Evolutionary conservation across 2,113 vertebrate genomes (phyloP), one percentile per base, ranked within the genome.

Genomic region (Rhinoptilus africanus): DNA sequence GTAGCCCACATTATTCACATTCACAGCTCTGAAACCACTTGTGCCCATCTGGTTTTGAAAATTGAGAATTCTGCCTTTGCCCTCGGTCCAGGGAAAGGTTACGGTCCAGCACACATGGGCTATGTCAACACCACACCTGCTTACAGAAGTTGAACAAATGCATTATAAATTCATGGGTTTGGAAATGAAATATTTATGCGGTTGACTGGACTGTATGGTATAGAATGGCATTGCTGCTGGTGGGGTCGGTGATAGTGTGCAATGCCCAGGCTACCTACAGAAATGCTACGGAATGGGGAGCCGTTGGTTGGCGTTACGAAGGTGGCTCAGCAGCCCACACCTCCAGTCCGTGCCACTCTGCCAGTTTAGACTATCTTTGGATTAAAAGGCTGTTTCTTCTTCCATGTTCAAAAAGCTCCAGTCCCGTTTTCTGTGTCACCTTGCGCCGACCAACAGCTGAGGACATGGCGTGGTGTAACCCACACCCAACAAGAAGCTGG

Each of bases 381-480:
- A 35, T 35, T 16, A 16, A 83, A 28, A 47, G 0, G 1, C 6
- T 3, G 0, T 24, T 88, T 69, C 4, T 54, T 57, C 20, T 10
- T 12, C 18, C 18, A 0, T 1, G 4, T 19, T 32, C 28, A n/a
- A 3, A 63, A 72, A 68, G 1, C 4, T 0, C n/a, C 14, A 5
- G 4, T 45, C 27, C 6, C 4, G 0, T 32, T 66, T 80, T 48
- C n/a, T 6, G 2, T 1, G 15, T 53, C 34, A 13, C 41, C 5
- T 1, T 2, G 8, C 51, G 48, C 23, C 50, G 17, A 14, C 3
- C 28, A 26, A 23, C 28, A 81, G 15, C 64, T 26, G 15, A 37
- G 37, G 34, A 9, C 28, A 28, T 3, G 27, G 19, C 4, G 1
- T 37, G 48, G 28, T n/a, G 19, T 22, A 50, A 45, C 27, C 59